A percentile compares a stretch with the other conserved stretches of the same genome.
phyloP scores from a whole-genome alignment of 2,888 invertebrate species.

The Muscina levida region DNA sequence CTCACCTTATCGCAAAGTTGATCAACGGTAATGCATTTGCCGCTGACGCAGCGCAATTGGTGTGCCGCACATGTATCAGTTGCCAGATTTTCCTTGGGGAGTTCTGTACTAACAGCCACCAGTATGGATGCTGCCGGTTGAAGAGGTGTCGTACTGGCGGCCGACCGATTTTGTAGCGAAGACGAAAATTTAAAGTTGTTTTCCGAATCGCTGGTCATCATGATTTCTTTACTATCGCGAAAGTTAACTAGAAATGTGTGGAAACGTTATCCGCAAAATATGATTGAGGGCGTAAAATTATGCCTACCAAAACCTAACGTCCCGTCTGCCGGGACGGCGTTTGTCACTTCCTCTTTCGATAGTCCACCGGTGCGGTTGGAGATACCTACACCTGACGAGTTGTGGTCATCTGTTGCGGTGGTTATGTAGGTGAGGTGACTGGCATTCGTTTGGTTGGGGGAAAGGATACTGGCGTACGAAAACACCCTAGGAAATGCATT shows the following conservation, averaged over 20 bases:
- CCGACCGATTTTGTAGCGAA: conserved; percentile 70
- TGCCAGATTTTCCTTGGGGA: conserved; percentile 47
- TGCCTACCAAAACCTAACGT: conserved; percentile 73
- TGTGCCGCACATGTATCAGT: conserved; percentile 75
- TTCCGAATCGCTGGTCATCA: conserved; percentile 83
- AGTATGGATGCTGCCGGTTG: conserved; percentile 71
- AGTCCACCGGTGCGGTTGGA: conserved; percentile 69
- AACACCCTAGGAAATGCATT: conserved; percentile 75
- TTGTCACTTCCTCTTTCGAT: conserved; percentile 70
- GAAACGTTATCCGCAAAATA: not conserved
- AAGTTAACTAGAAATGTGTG: conserved; percentile 80
- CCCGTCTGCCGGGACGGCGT: conserved; percentile 67
- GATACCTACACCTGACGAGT: conserved; percentile 71
- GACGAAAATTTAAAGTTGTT: conserved; percentile 78
- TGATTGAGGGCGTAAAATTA: not conserved
- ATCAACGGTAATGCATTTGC: conserved; percentile 83
- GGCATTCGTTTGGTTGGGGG: conserved; percentile 75
- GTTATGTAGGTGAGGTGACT: conserved; percentile 74
- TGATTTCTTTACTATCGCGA: conserved; percentile 83
- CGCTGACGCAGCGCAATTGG: conserved; percentile 84
- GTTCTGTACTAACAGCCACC: conserved; percentile 65
- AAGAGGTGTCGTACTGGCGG: conserved; percentile 69
- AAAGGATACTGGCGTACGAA: conserved; percentile 77
- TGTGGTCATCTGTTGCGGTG: conserved; percentile 73
- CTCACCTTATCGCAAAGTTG: conserved; percentile 83